These are phyloP conservation scores for Pinctada fucata DNA, from an alignment of 2,888 invertebrate genomes.

Conservation along the genomic window DNA sequence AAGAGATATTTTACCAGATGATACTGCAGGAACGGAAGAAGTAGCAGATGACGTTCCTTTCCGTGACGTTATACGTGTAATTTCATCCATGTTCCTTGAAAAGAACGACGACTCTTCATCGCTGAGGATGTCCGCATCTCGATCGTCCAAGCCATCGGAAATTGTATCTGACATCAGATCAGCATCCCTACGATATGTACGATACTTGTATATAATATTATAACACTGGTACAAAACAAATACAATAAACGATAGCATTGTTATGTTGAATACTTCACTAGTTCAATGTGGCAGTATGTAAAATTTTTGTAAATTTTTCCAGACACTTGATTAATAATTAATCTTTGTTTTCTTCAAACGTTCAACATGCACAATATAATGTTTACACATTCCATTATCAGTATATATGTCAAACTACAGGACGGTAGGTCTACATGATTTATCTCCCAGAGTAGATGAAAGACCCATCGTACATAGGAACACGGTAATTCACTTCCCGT, in stretches of 20 bases:
- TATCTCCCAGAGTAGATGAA: too few species aligned
- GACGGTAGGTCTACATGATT: too few species aligned
- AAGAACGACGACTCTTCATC: constrained; percentile 68
- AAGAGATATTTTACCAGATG: not conserved
- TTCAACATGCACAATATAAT: too few species aligned
- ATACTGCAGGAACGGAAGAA: not conserved
- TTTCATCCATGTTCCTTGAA: constrained; percentile 65
- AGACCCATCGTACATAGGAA: too few species aligned
- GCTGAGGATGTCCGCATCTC: constrained; percentile 49
- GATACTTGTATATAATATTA: not conserved
- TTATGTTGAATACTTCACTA: not conserved
- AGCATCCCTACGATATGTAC: constrained; percentile 59
- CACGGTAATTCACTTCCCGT: too few species aligned
- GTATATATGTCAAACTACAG: too few species aligned
- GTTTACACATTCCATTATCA: too few species aligned
- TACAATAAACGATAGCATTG: not conserved
- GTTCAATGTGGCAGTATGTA: too few species aligned
- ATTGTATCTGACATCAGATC: constrained; percentile 70
- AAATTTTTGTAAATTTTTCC: too few species aligned
- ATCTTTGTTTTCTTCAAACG: too few species aligned
- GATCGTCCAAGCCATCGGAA: constrained; percentile 44
- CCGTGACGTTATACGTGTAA: constrained; percentile 56
- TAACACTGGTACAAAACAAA: not conserved
- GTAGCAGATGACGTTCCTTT: constrained; percentile 41
- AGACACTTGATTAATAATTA: too few species aligned